Conservation (phyloP, 1,140 invertebrate genomes). For the Vanessa atalanta region DNA sequence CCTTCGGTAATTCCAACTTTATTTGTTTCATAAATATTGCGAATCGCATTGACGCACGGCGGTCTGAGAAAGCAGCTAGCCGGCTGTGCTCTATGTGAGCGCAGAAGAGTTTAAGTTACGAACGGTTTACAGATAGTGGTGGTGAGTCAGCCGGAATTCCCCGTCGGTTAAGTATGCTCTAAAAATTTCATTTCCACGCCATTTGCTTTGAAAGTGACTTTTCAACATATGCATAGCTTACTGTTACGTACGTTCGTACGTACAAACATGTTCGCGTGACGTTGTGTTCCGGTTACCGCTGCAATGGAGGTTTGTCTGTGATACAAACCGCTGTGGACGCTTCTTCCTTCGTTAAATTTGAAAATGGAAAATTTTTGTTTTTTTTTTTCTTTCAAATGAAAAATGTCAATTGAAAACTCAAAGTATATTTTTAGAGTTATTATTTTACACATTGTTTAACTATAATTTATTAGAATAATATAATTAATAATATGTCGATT, state of each 20-base stretch:
- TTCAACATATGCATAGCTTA: neutral
- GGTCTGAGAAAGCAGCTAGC: no score
- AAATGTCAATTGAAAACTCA: no score
- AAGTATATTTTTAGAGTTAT: no score
- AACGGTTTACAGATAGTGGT: neutral
- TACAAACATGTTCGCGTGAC: neutral
- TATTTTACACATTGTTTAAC: no score
- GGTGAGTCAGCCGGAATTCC: conserved; percentile 17
- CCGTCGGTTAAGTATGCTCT: conserved; percentile 9
- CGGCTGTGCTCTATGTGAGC: neutral
- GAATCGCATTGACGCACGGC: conserved; percentile 15
- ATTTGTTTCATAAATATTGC: neutral
- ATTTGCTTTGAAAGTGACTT: conserved; percentile 2
- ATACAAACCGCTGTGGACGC: no score
- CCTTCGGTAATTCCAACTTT: conserved; percentile 2
- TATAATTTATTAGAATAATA: no score
- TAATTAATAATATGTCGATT: no score
- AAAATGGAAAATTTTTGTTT: no score
- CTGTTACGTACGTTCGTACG: neutral
- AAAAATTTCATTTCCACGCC: conserved; percentile 1
- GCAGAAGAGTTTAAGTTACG: neutral
- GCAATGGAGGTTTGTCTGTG: neutral
- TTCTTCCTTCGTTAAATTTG: no score
- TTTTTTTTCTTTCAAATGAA: no score
- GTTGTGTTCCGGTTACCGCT: neutral